A percentile compares a stretch with the other conserved stretches of the same genome.
phyloP scores from a whole-genome alignment of 2,888 invertebrate species.

The Mimas tiliae region DNA sequence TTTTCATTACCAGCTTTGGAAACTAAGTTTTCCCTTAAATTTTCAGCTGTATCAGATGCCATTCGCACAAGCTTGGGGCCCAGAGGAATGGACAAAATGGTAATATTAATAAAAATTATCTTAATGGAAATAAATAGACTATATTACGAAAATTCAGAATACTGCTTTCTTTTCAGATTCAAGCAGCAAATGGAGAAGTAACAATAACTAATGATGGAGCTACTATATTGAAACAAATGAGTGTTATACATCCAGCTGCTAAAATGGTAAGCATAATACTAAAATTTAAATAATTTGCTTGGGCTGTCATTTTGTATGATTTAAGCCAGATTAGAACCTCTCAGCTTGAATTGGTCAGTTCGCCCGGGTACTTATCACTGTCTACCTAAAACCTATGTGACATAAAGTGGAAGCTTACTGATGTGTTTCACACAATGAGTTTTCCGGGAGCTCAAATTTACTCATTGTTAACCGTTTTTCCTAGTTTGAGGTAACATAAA shows the following conservation, averaged over 20 bases:
- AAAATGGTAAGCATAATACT: conserved; percentile 92
- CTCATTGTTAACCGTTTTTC: too few relatives aligned
- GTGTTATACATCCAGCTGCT: conserved; percentile 98
- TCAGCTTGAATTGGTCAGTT: too few relatives aligned
- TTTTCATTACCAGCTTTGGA: too few relatives aligned
- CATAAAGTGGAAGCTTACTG: too few relatives aligned
- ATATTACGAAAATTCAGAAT: neutral
- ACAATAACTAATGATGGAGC: conserved; percentile 99
- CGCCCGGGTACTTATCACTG: too few relatives aligned
- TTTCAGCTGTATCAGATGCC: conserved; percentile 98
- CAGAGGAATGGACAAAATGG: conserved; percentile 99
- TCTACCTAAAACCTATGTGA: too few relatives aligned
- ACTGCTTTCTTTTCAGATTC: conserved; percentile 88
- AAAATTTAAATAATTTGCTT: too few relatives aligned
- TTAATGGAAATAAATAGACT: neutral
- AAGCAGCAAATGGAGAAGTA: conserved; percentile 98
- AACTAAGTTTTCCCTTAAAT: conserved; percentile 36
- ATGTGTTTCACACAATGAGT: too few relatives aligned
- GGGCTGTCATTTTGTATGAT: too few relatives aligned
- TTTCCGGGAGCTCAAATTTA: too few relatives aligned
- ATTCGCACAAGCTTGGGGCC: conserved; percentile 99
- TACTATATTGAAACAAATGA: conserved; percentile 99
- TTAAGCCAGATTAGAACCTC: too few relatives aligned
- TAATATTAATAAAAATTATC: conserved; percentile 58
- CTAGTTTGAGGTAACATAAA: too few relatives aligned